Evolutionary conservation across 2,797 vertebrate species (phyloP).

Genomic region (Bucorvus abyssinicus): DNA sequence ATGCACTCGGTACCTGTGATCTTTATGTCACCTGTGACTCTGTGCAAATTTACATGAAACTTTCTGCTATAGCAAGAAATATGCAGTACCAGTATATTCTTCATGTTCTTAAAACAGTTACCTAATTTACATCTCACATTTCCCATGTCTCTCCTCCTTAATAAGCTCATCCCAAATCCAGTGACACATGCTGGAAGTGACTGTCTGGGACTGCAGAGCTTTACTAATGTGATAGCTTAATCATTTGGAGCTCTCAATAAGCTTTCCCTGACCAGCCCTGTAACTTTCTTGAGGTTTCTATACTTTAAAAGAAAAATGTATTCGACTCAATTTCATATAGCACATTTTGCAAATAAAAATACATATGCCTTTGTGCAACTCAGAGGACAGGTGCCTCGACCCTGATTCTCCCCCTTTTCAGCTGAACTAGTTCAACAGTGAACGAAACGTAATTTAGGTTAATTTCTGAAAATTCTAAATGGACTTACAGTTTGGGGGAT

Average conservation of each 20-base stretch:
- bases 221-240: conserved; percentile 30
- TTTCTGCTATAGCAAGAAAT: background rate
- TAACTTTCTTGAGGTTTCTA: background rate
- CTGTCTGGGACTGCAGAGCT: conserved; percentile 32
- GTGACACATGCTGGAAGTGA: conserved; percentile 10
- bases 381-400: background rate
- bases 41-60: background rate
- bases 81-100: background rate
- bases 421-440: background rate
- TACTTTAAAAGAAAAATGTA: background rate
- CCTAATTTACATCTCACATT: background rate
- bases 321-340: background rate
- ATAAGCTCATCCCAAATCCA: conserved; percentile 42
- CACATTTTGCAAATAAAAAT: background rate
- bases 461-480: background rate
- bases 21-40: background rate
- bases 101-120: background rate
- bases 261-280: background rate
- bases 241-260: background rate
- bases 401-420: background rate
- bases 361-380: background rate
- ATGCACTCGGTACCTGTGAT: background rate
- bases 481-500: background rate
- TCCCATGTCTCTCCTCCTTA: background rate
- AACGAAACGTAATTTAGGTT: background rate